Evolutionary conservation across 2,113 vertebrate genomes (phyloP).

Genomic region (Dascyllus trimaculatus): DNA sequence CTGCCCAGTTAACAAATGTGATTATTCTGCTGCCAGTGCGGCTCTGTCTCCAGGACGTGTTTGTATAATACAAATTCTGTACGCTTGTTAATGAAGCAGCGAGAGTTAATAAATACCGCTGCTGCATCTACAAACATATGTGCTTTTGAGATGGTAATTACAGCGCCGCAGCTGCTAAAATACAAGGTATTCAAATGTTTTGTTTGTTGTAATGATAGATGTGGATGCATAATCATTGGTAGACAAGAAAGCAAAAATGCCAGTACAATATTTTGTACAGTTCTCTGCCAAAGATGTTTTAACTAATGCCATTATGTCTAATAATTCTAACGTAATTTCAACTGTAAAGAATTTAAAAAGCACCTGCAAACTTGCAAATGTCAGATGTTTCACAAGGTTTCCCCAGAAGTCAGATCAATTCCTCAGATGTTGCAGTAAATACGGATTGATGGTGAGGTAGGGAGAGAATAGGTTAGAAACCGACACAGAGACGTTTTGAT

Average conservation of each 20-base stretch:
- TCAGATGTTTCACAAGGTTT: too few species aligned
- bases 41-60: constrained; percentile 28
- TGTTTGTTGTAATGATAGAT: neutral
- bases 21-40: constrained; percentile 41
- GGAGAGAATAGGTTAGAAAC: too few species aligned
- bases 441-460: too few species aligned
- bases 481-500: too few species aligned
- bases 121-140: neutral
- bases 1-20: constrained; percentile 49
- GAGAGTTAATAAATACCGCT: constrained; percentile 24
- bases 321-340: too few species aligned
- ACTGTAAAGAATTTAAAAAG: neutral
- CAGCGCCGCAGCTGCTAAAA: constrained; percentile 3
- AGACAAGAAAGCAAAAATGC: neutral
- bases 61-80: constrained; percentile 14
- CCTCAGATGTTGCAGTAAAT: too few species aligned
- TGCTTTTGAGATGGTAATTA: constrained; percentile 24
- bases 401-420: too few species aligned
- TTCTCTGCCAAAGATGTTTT: too few species aligned
- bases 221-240: neutral
- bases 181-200: constrained; percentile 18
- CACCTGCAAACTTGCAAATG: neutral
- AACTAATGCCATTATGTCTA: too few species aligned
- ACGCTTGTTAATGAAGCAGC: constrained; percentile 20
- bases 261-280: too few species aligned